Evolutionary conservation across 2,797 vertebrate species (phyloP), one percentile per base, ranked within the genome.

Genomic region (Pelobates cultripes): DNA sequence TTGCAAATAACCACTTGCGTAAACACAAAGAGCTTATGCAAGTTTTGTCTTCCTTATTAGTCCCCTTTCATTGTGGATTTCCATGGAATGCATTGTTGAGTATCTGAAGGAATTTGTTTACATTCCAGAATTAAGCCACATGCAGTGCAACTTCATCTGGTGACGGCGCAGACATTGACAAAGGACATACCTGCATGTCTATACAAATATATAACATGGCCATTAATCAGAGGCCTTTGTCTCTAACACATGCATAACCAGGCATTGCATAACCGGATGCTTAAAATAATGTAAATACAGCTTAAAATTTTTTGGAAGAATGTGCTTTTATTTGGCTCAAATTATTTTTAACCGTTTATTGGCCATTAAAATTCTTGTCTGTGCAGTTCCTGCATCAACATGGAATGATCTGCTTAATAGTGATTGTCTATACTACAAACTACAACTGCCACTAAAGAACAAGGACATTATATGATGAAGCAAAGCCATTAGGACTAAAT

Each of bases 71-170:
- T 7, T 28, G 28, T 28, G 17, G 15, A 3, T 51, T 3, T 5
- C 43, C 43, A n/a, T 45, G 68, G 68, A 45, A 70, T 70, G 43
- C 43, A 70, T 44, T n/a, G 43, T 45, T 44, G 10, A n/a, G 68
- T 15, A 70, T n/a, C n/a, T 3, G 61, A 40, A 17, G 10, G 61
- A 64, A 41, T 10, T 61, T 78, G 68, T 78, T 70, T 78, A 71
- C 68, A 78, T 78, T 78, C 68, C 77, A 71, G 13, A 17, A 63
- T 63, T 40, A 1, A 41, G 43, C 43, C 43, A 14, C 60, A 51
- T 71, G 14, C 2, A 8, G 68, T 6, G 55, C 17, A 63, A 7
- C 28, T 28, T 17, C 77, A 71, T 78, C 77, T 53, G 60, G 68
- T 15, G 6, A 78, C 60, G 57, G 68, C 71, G 41, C 17, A 63